Evolutionary conservation across 2,113 vertebrate species (phyloP), one percentile per base, ranked within the genome.

Genomic region (Eretmochelys imbricata): DNA sequence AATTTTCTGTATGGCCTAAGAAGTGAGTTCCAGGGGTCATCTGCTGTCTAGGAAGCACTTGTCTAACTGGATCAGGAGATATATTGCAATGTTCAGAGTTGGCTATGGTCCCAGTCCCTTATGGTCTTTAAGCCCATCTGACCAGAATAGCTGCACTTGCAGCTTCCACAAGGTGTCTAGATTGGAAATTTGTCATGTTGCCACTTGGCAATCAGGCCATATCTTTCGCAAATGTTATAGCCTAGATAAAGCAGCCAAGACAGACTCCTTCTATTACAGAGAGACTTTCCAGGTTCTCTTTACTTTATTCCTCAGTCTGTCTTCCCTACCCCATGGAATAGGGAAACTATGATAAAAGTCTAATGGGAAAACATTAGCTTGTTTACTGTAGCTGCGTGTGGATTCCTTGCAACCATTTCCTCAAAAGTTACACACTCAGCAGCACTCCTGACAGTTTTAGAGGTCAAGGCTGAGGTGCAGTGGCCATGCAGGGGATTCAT

Each of bases 131-230:
- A 95, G 81, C 93, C 75, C 90, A 79, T 96, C 90, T 24, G 96
- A 89, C 79, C 88, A 81, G 90, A 96, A 88, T 95, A 96, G 96
- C 96, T 96, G 96, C 96, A 91, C 10, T 16, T 81, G 84, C 90
- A 95, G 83, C 94, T 97, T 95, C 96, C 81, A 96, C 96, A 95
- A 95, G 96, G 95, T 97, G 94, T 94, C 96, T 97, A 93, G 91
- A 89, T 62, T 0, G 3, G 91, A 92, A 92, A 91, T 75, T 97
- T 97, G 97, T 95, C 94, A 81, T 2, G 0, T 16, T 91, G 96
- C 96, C 94, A 91, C 92, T 93, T 97, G 97, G 96, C 94, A 13
- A 38, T 84, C 42, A 42, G 94, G 95, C 93, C n/a, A 57, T 65
- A 14, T 46, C 10, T 25, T 75, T 76, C 9, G 11, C 38, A 76